Conservation (phyloP, 2,888 invertebrate species). For the Parnassius glacialis region DNA sequence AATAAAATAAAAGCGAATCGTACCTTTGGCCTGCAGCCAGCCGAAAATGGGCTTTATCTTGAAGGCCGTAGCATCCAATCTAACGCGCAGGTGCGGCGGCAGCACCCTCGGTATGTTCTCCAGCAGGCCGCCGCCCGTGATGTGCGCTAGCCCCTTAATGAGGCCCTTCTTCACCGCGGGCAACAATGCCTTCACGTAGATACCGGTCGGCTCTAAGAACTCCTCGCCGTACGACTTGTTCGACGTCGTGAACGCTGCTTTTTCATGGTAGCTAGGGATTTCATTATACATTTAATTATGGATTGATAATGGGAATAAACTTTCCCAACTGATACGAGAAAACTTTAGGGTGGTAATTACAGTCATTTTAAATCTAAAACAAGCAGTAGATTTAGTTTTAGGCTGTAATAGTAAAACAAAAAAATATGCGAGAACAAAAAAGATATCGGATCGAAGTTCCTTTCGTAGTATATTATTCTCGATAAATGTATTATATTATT, state of each 20-base stretch:
- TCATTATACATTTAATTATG: slow-evolving; percentile 1
- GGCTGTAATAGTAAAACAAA: too few relatives aligned
- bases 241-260: slow-evolving; percentile 63
- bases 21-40: slow-evolving; percentile 90
- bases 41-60: slow-evolving; percentile 89
- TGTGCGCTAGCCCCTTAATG: slow-evolving; percentile 94
- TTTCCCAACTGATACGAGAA: too few relatives aligned
- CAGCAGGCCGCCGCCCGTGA: slow-evolving; percentile 94
- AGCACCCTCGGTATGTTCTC: slow-evolving; percentile 94
- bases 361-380: too few relatives aligned
- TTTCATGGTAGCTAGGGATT: slow-evolving; percentile 54
- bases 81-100: slow-evolving; percentile 83
- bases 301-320: too few relatives aligned
- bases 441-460: too few relatives aligned
- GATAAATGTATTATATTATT: too few relatives aligned
- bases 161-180: slow-evolving; percentile 85
- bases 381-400: too few relatives aligned
- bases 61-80: slow-evolving; percentile 87
- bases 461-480: too few relatives aligned
- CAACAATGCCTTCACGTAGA: slow-evolving; percentile 90
- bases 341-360: too few relatives aligned
- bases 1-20: too few relatives aligned
- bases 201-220: slow-evolving; percentile 91
- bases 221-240: slow-evolving; percentile 84
- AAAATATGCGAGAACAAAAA: too few relatives aligned